Conservation (phyloP, 2,113 vertebrate species). For the Megaleporinus macrocephalus region DNA sequence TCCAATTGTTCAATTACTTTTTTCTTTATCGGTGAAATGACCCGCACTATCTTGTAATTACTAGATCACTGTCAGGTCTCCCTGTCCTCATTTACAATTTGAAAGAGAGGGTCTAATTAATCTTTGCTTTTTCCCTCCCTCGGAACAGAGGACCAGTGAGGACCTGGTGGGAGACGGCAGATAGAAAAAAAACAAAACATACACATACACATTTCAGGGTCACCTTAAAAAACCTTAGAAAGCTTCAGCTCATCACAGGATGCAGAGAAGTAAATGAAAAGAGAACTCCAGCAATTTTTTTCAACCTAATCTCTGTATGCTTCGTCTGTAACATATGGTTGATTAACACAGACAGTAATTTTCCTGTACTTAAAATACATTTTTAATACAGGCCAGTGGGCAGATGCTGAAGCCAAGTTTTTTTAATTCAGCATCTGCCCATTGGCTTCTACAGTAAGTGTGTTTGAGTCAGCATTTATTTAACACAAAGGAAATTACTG, state of each 20-base stretch:
- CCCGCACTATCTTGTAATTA: slow-evolving; percentile 33
- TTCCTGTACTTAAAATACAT: too few species aligned
- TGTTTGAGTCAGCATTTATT: too few species aligned
- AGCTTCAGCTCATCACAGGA: too few species aligned
- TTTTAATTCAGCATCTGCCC: too few species aligned
- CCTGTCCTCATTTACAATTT: slow-evolving; percentile 40
- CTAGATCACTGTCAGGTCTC: slow-evolving; percentile 41
- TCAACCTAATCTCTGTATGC: too few species aligned
- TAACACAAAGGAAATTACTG: too few species aligned
- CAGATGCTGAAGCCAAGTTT: too few species aligned
- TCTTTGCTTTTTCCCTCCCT: slow-evolving; percentile 4
- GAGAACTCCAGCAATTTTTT: neutral
- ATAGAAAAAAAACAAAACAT: neutral
- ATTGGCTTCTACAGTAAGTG: too few species aligned
- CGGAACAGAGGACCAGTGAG: slow-evolving; percentile 3
- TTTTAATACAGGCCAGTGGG: too few species aligned
- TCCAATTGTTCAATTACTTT: slow-evolving; percentile 39
- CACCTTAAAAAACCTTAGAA: neutral
- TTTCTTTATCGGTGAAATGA: slow-evolving; percentile 28
- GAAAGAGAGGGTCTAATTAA: slow-evolving; percentile 37
- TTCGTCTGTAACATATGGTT: too few species aligned
- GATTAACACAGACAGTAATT: too few species aligned
- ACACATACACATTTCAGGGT: neutral
- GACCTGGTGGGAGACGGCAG: neutral
- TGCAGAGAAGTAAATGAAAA: slow-evolving; percentile 5